Evolutionary conservation across 2,888 invertebrate species (phyloP), one percentile per base, ranked within the genome.

Genomic region (Hirtodrosophila histrioides): DNA sequence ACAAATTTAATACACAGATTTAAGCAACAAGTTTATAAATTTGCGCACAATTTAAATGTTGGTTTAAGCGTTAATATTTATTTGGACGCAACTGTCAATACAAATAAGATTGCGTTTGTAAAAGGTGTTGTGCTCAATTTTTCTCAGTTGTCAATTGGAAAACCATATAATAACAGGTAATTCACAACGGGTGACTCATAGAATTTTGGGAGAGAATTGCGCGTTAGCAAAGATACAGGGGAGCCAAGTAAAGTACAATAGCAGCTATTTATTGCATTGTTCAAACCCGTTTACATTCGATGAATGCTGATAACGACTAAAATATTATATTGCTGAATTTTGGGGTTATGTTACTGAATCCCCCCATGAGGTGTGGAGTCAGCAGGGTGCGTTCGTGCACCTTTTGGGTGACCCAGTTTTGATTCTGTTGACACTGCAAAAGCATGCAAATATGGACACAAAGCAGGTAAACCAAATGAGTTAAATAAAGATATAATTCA

Each of bases 351-450:
- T 24, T 27, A 24, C 8, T 12, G 54, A 63, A 51, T 41, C 40
- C 70, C 40, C 48, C 50, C 8, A 43, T 31, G 29, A 49, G 45
- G 35, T 36, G 17, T 11, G n/a, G 11, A 45, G 23, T 48, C 46
- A 55, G 46, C 48, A 35, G 7, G 17, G 43, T 39, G 70, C 57
- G 70, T 51, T 70, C 64, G 61, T 50, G 39, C 41, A 64, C 63
- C 58, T 62, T 50, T 46, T 45, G 43, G 44, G 57, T 66, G 79
- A 71, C 83, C 78, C 64, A 65, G 33, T 75, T 78, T 50, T 17
- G 50, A 35, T 41, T 58, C 58, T 73, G 64, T 72, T 68, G 60
- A 48, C 53, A 60, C 27, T 37, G 49, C 44, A 55, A 41, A 63
- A 73, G 61, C 39, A 39, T 24, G 43, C 53, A 63, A 64, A 55